These are phyloP conservation scores for Leptopilina myrica DNA, from an alignment of 2,888 invertebrate genomes.

Conservation along the genomic window DNA sequence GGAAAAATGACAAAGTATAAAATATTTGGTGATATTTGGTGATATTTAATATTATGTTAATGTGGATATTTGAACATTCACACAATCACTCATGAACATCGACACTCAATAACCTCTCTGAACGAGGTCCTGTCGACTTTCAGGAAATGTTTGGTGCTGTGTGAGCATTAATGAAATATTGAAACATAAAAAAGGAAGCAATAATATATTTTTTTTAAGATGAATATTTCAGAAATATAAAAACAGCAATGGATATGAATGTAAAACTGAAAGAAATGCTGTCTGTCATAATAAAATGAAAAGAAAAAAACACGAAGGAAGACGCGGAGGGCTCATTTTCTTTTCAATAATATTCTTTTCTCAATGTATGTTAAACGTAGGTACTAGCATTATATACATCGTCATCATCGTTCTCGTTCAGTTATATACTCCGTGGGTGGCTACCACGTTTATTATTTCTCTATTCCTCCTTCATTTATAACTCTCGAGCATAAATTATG, in stretches of 20 bases:
- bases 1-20: too few relatives aligned
- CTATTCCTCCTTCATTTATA: constrained; percentile 43
- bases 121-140: too few relatives aligned
- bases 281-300: constrained; percentile 35
- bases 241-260: constrained; percentile 52
- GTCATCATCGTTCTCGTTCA: constrained; percentile 43
- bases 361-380: constrained; percentile 45
- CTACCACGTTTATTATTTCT: constrained; percentile 46
- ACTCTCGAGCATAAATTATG: constrained; percentile 49
- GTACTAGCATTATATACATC: constrained; percentile 48
- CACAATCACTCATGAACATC: too few relatives aligned
- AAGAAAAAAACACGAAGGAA: constrained; percentile 43
- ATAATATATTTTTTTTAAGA: constrained; percentile 1
- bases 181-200: constrained; percentile 14
- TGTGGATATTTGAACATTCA: too few relatives aligned
- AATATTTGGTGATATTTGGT: too few relatives aligned
- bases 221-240: background rate
- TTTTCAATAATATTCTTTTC: constrained; percentile 53
- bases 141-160: too few relatives aligned
- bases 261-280: constrained; percentile 49
- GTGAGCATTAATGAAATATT: too few relatives aligned
- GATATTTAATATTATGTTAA: too few relatives aligned
- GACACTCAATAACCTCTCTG: too few relatives aligned
- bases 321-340: constrained; percentile 51
- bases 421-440: constrained; percentile 52